These are phyloP conservation scores for Bradypus variegatus DNA, from an alignment of 2,797 vertebrate species.

Conservation along the genomic window DNA sequence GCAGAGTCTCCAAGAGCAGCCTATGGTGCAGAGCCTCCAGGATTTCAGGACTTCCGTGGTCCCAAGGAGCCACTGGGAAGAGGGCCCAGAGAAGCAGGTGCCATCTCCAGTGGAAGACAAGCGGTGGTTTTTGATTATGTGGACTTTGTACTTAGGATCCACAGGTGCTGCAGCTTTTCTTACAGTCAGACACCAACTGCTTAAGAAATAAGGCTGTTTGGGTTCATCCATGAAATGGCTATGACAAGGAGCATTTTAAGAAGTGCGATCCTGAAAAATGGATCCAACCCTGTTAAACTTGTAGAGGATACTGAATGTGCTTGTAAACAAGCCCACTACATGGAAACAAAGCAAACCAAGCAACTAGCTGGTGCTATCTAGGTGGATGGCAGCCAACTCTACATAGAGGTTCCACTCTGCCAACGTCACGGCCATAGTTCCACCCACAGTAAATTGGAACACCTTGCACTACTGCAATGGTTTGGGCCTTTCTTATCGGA, in stretches of 20 bases:
- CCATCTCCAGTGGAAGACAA: conserved; percentile 96
- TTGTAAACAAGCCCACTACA: no score
- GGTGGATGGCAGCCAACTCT: rapidly evolving
- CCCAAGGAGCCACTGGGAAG: no score
- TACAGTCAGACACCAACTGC: conserved; percentile 90
- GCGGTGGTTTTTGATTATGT: conserved; percentile 85
- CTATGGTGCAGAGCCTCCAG: no score
- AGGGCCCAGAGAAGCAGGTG: conserved; percentile 79
- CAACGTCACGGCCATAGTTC: rapidly evolving
- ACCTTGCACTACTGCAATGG: rapidly evolving
- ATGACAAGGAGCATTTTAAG: no score
- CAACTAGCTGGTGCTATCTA: rapidly evolving
- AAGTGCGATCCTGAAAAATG: no score
- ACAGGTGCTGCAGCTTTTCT: conserved; percentile 89
- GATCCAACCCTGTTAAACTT: no score
- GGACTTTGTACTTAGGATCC: conserved; percentile 87
- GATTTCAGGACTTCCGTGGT: no score
- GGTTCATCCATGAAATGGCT: background rate
- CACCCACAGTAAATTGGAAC: rapidly evolving
- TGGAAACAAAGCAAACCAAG: no score
- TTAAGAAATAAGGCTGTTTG: conserved; percentile 85
- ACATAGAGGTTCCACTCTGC: no score
- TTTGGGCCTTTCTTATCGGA: rapidly evolving
- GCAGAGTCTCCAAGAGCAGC: no score
- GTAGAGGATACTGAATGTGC: no score